These are phyloP conservation scores for Chromoteleia sp. DNA, from an alignment of 2,888 invertebrate species.

Conservation along the genomic window DNA sequence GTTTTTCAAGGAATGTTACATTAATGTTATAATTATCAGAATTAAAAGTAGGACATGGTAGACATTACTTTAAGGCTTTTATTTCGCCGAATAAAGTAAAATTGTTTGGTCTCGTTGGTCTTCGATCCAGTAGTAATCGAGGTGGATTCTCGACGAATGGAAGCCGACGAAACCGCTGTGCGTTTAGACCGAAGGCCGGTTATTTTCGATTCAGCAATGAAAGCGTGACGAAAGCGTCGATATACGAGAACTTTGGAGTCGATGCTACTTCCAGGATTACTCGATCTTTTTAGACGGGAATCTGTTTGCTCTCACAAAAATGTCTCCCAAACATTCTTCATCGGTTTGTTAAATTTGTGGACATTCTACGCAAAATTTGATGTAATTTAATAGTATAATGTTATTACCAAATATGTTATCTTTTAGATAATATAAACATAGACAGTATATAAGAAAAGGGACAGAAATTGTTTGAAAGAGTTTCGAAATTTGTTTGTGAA, in stretches of 20 bases:
- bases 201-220: conserved; percentile 75
- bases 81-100: conserved; percentile 8
- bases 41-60: not conserved
- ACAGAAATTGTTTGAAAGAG: too few species aligned
- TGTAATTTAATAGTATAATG: too few species aligned
- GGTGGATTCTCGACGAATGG: conserved; percentile 53
- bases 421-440: too few species aligned
- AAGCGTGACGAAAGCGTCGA: conserved; percentile 73
- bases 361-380: too few species aligned
- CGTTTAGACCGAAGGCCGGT: conserved; percentile 76
- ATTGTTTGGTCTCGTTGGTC: conserved; percentile 35
- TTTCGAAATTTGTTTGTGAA: too few species aligned
- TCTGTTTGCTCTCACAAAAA: not conserved
- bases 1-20: too few species aligned
- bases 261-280: conserved; percentile 52
- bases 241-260: conserved; percentile 63
- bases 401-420: too few species aligned
- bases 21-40: too few species aligned
- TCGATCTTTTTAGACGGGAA: conserved; percentile 22
- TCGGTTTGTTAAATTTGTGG: not conserved
- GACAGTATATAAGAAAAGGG: too few species aligned
- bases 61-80: not conserved
- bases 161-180: conserved; percentile 61
- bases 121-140: conserved; percentile 51
- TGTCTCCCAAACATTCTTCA: too few species aligned